phyloP scores from a whole-genome alignment of 1,140 invertebrate species.

The Anastrepha ludens region DNA sequence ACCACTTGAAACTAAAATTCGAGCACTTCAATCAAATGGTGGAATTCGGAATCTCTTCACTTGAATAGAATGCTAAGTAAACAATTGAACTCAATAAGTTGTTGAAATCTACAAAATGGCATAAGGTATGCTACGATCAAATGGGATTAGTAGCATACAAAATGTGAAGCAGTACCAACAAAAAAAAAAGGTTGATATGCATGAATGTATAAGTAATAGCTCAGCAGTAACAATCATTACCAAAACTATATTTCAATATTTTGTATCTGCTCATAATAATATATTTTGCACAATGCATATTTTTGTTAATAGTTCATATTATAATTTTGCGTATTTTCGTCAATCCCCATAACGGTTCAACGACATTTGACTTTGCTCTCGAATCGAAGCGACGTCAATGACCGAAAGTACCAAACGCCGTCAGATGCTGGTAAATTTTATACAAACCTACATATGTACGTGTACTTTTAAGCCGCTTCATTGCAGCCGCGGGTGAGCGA shows the following conservation, averaged over 20 bases:
- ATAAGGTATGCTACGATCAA: background rate
- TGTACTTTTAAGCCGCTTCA: background rate
- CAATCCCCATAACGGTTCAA: background rate
- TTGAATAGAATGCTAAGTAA: background rate
- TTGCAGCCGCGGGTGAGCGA: background rate
- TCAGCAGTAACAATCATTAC: background rate
- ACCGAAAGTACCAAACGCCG: background rate
- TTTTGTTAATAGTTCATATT: background rate
- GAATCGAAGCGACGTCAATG: background rate
- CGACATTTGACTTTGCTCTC: slow-evolving; percentile 20
- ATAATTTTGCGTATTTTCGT: slow-evolving; percentile 25
- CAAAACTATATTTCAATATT: background rate
- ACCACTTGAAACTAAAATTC: slow-evolving; percentile 19
- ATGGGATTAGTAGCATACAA: background rate
- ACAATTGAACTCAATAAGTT: background rate
- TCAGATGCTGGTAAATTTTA: background rate
- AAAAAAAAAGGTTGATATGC: too few relatives aligned
- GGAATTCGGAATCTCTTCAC: background rate
- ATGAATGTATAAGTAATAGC: too few relatives aligned
- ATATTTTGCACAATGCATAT: background rate
- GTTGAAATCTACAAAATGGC: background rate
- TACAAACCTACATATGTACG: background rate
- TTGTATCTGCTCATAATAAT: background rate
- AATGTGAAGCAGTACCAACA: background rate
- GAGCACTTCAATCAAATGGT: slow-evolving; percentile 11